Percentiles rank a stretch among this genome's conserved stretches.
phyloP scores from a whole-genome alignment of 1,140 invertebrate species.

The Drosophila varians region DNA sequence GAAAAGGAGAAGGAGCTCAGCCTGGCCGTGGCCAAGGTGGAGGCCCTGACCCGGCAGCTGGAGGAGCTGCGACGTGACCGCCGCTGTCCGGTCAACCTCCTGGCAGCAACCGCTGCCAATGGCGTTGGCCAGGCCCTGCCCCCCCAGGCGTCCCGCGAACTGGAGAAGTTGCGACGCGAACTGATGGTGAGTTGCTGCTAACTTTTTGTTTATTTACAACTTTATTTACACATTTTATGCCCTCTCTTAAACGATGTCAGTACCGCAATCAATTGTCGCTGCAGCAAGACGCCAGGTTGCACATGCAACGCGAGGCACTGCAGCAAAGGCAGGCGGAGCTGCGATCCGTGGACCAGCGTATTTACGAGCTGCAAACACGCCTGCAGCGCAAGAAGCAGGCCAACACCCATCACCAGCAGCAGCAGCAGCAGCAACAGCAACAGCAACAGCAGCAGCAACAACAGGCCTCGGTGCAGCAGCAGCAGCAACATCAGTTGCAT shows the following conservation, averaged over 20 bases:
- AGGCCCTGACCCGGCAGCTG: constrained; percentile 96
- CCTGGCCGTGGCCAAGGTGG: constrained; percentile 97
- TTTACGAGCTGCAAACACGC: constrained; percentile 95
- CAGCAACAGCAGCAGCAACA: constrained; percentile 52
- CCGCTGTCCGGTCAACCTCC: constrained; percentile 80
- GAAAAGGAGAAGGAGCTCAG: constrained; percentile 98
- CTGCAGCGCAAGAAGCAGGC: constrained; percentile 93
- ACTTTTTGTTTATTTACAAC: background rate
- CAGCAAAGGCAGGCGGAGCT: constrained; percentile 95
- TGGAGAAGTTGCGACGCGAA: constrained; percentile 95
- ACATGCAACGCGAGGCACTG: constrained; percentile 93
- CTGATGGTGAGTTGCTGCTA: constrained; percentile 90
- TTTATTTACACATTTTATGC: constrained; percentile 4
- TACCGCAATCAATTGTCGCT: constrained; percentile 98
- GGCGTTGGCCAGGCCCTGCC: constrained; percentile 85
- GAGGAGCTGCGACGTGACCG: constrained; percentile 92
- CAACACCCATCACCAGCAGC: constrained; percentile 66
- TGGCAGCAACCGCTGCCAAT: constrained; percentile 68
- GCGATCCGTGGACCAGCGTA: constrained; percentile 94
- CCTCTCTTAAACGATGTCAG: constrained; percentile 85
- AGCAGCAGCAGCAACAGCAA: constrained; percentile 62
- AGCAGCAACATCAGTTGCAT: constrained; percentile 48
- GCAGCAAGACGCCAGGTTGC: constrained; percentile 94
- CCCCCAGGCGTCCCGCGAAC: constrained; percentile 91
- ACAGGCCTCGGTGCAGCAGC: constrained; percentile 41